Conservation (phyloP, 2,888 invertebrate genomes). For the Eupelmus urozonus region DNA sequence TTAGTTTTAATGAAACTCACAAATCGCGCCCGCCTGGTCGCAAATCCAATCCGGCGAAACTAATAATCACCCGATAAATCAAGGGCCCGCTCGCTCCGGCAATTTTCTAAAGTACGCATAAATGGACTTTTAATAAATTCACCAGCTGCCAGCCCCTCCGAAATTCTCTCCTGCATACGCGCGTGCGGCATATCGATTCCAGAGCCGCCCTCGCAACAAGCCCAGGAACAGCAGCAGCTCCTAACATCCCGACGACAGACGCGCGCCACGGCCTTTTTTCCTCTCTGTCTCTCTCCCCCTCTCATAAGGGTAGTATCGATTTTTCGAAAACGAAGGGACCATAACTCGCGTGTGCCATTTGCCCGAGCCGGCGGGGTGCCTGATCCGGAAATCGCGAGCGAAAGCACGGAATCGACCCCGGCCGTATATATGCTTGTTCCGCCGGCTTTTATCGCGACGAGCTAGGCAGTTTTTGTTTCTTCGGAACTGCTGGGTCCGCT, state of each 20-base stretch:
- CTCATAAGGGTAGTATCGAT: constrained; percentile 31
- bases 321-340: constrained; percentile 30
- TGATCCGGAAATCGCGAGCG: constrained; percentile 60
- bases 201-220: constrained; percentile 8
- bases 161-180: background rate
- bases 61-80: constrained; percentile 22
- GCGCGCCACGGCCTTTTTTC: background rate
- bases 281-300: background rate
- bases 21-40: background rate
- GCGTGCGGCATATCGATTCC: constrained; percentile 4
- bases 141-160: constrained; percentile 26
- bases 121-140: constrained; percentile 51
- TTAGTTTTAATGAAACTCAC: constrained; percentile 25
- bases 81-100: background rate
- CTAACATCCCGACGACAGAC: background rate
- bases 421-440: background rate
- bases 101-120: constrained; percentile 44
- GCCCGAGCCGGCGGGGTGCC: constrained; percentile 35
- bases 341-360: constrained; percentile 40
- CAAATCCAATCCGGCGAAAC: background rate
- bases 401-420: constrained; percentile 45
- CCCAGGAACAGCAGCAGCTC: no score
- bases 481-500: no score
- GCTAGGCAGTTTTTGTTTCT: no score
- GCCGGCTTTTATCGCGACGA: background rate